Conservation (phyloP, 2,888 invertebrate species). For the Amiota mariae region DNA sequence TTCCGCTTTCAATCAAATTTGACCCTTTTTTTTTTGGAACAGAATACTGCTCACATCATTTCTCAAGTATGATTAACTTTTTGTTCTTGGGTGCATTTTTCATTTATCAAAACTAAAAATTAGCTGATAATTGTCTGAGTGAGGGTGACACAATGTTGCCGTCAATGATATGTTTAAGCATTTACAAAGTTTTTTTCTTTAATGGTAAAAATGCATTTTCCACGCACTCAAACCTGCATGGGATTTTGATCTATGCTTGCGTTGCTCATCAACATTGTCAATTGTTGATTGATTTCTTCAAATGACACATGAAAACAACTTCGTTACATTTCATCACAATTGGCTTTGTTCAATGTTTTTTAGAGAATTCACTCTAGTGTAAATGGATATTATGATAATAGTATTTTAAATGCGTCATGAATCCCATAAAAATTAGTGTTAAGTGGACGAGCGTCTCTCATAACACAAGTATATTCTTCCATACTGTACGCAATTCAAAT, state of each 20-base stretch:
- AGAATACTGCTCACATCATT: not conserved
- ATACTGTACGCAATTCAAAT: no score
- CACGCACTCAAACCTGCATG: not conserved
- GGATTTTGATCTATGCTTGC: not conserved
- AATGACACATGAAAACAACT: slow-evolving; percentile 9
- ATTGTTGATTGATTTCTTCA: slow-evolving; percentile 27
- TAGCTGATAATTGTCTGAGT: not conserved
- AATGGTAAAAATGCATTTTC: no score
- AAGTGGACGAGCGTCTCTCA: no score
- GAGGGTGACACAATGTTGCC: not conserved
- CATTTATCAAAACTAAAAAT: not conserved
- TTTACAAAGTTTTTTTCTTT: no score
- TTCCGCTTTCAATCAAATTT: not conserved
- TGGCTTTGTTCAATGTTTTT: not conserved
- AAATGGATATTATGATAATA: no score
- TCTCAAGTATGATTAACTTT: slow-evolving; percentile 16
- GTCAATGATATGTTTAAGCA: not conserved
- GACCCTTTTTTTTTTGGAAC: not conserved
- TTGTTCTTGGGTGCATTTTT: not conserved
- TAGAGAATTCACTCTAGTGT: no score
- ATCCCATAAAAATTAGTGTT: no score
- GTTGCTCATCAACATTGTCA: slow-evolving; percentile 27
- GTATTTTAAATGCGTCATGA: no score
- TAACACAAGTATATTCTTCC: no score
- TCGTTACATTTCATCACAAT: not conserved